Base-by-base conservation (phyloP, 2,797 vertebrate genomes). In the Enteromius paludinosus region DNA sequence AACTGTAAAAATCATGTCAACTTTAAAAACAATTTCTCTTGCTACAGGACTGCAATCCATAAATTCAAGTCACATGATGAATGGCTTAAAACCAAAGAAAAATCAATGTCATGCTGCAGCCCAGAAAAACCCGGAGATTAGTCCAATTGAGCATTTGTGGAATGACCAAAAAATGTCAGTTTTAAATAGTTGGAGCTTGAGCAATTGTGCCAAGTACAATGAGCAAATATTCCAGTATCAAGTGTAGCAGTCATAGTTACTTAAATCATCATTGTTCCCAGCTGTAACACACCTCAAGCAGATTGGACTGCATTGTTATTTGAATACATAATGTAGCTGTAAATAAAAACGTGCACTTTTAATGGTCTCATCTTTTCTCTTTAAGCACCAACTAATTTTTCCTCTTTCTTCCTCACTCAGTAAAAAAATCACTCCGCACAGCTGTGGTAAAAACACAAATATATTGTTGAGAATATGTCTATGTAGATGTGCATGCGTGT, bases 11-110 rank as follows among this genome's bases (percentile, higher is more conserved):
- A 30, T 11, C 59, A 30, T 65, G 43, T 33, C 30, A 14, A 65
- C 6, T 49, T 52, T n/a, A 11, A 23, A 52, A 30, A 68, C 6
- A 17, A 38, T 66, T 52, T 2, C 38, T 78, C 49, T 79, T 69
- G 5, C 20, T 52, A 66, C 62, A 41, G n/a, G 33, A 41, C 14
- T 12, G n/a, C 15, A 41, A 41, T 38, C 49, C n/a, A 68, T 54
- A 38, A 38, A 38, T 52, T 79, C 45, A 66, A 18, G 62, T 78
- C 30, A 78, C 30, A 68, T 35, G 14, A 54, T 66, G 8, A 68
- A 11, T 66, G 62, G 14, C 17, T 68, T 78, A 41, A 79, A 68
- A 68, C 45, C 33, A 69, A 56, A 69, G 47, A 38, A 56, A 56
- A 79, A 59, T 59, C 35, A 28, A 15, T 43, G n/a, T 54, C 18